A percentile compares a stretch with the other conserved stretches of the same genome.
phyloP scores from a whole-genome alignment of 2,113 vertebrate species.

The Hepsetus odoe region DNA sequence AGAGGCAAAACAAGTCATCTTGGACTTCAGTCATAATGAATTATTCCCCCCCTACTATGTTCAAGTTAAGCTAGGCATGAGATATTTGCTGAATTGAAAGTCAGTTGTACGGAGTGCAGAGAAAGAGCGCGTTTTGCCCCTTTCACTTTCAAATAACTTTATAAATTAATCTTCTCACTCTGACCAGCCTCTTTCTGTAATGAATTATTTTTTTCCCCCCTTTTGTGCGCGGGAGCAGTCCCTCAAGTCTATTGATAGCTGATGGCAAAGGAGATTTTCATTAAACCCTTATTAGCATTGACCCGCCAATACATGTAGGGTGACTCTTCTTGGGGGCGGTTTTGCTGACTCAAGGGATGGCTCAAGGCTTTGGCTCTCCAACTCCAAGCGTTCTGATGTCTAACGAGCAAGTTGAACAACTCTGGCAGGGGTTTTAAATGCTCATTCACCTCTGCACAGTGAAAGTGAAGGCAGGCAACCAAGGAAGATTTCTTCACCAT shows the following conservation, averaged over 20 bases:
- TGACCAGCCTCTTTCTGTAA: slow-evolving; percentile 45
- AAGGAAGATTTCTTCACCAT: slow-evolving; percentile 3
- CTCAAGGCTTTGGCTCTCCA: slow-evolving; percentile 43
- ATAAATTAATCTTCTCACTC: slow-evolving; percentile 35
- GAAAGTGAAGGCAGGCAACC: slow-evolving; percentile 48
- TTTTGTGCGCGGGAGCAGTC: slow-evolving; percentile 38
- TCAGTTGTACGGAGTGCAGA: neutral
- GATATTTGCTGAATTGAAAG: slow-evolving; percentile 12
- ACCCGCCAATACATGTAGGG: slow-evolving; percentile 55
- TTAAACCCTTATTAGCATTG: slow-evolving; percentile 62
- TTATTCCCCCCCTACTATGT: no score
- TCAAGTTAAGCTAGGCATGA: no score
- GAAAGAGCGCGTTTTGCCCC: slow-evolving; percentile 24
- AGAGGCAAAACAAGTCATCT: neutral
- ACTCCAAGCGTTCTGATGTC: slow-evolving; percentile 39
- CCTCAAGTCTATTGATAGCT: slow-evolving; percentile 59
- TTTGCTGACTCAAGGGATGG: slow-evolving; percentile 60
- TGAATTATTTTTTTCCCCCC: slow-evolving; percentile 49
- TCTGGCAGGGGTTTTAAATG: slow-evolving; percentile 42
- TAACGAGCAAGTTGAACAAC: slow-evolving; percentile 47
- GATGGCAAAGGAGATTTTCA: slow-evolving; percentile 27
- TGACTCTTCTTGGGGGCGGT: slow-evolving; percentile 53
- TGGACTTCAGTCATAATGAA: no score
- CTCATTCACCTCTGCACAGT: slow-evolving; percentile 44
- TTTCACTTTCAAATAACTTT: slow-evolving; percentile 57